Conservation (phyloP, 2,797 vertebrate species). For the Myotis daubentonii region DNA sequence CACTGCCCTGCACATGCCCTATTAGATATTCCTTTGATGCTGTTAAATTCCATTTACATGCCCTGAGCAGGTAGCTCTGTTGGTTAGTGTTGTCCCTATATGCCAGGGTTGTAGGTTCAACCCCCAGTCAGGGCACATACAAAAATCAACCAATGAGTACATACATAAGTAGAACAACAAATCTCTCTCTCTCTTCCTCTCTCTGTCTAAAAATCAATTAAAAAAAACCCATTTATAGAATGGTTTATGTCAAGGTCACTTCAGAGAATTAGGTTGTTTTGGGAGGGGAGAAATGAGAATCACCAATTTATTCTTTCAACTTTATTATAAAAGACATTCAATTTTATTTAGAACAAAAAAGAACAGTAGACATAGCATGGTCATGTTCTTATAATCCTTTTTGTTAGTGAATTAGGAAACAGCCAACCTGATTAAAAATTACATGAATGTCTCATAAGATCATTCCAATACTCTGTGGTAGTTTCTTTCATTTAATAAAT, state of each 20-base stretch:
- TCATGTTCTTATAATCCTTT: conserved; percentile 19
- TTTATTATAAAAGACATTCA: conserved; percentile 49
- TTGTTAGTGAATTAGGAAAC: conserved; percentile 55
- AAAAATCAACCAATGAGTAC: background rate
- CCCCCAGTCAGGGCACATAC: background rate
- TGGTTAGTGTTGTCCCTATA: background rate
- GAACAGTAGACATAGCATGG: background rate
- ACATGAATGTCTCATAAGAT: background rate
- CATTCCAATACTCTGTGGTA: background rate
- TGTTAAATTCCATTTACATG: background rate
- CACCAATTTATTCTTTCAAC: background rate
- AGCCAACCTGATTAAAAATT: conserved; percentile 41
- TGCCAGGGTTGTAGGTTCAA: background rate
- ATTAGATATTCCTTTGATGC: background rate
- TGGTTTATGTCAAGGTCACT: conserved; percentile 8
- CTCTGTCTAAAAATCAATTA: background rate
- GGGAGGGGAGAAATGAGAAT: background rate
- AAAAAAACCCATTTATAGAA: background rate
- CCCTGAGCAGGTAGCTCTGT: background rate
- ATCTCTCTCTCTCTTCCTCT: background rate
- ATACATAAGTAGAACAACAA: background rate
- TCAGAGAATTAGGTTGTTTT: background rate
- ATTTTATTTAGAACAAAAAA: conserved; percentile 27
- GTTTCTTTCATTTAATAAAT: conserved; percentile 38
- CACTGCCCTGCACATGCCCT: background rate